Percentiles rank a stretch among this genome's conserved stretches.
These are phyloP conservation scores for Ctena decussata DNA, from an alignment of 2,888 invertebrate genomes.

Conservation along the genomic window DNA sequence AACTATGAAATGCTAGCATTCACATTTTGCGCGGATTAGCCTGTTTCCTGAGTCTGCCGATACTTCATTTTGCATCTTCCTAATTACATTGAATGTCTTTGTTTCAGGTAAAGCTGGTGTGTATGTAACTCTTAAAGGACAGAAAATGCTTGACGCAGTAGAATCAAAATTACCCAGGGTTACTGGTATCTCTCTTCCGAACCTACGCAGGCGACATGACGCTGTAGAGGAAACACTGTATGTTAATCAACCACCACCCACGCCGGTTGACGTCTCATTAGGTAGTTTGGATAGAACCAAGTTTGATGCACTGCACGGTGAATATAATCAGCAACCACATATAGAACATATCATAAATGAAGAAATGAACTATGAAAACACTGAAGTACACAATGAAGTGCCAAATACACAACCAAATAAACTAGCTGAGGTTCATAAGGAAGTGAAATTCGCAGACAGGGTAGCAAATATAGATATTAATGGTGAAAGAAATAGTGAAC, in stretches of 20 bases:
- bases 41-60: too few relatives aligned
- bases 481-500: background rate
- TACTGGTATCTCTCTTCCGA: conserved; percentile 71
- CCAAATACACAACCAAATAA: background rate
- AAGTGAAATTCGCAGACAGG: conserved; percentile 4
- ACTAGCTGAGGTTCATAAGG: conserved; percentile 1
- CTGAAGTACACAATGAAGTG: background rate
- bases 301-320: conserved; percentile 11
- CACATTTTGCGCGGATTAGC: too few relatives aligned
- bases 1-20: too few relatives aligned
- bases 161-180: conserved; percentile 73
- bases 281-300: conserved; percentile 30
- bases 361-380: conserved; percentile 23
- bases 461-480: background rate
- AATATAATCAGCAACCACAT: conserved; percentile 9
- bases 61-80: too few relatives aligned
- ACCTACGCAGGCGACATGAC: conserved; percentile 64
- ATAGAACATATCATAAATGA: conserved; percentile 48
- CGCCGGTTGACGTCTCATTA: conserved; percentile 59
- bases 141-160: conserved; percentile 58
- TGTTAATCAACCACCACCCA: conserved; percentile 72
- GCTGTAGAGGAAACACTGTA: conserved; percentile 60
- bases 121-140: conserved; percentile 67
- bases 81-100: too few relatives aligned
- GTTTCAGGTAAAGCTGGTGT: conserved; percentile 64